These are phyloP conservation scores for Champsocephalus esox DNA, from an alignment of 2,797 vertebrate genomes.

Conservation along the genomic window DNA sequence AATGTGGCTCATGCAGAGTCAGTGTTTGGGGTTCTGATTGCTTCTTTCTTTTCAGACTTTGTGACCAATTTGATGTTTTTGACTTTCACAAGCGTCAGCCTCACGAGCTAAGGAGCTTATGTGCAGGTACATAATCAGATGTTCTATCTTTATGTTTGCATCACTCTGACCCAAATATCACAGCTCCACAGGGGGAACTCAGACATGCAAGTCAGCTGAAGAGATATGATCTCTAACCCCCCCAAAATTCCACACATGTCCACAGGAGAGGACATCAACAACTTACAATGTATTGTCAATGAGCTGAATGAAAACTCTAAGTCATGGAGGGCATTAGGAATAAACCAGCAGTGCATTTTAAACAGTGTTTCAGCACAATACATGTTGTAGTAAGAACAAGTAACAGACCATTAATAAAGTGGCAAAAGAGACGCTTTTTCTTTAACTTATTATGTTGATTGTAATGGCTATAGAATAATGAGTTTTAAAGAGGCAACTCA, in stretches of 20 bases:
- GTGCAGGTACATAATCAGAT: conserved; percentile 17
- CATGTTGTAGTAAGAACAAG: neutral
- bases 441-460: no score
- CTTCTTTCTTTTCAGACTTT: conserved; percentile 49
- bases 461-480: no score
- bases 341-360: neutral
- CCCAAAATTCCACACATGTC: neutral
- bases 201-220: neutral
- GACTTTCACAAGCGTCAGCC: conserved; percentile 23
- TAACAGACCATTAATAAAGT: neutral
- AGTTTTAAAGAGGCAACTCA: no score
- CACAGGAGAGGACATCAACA: neutral
- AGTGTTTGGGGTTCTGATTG: conserved; percentile 41
- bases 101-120: conserved; percentile 34
- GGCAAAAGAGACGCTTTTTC: no score
- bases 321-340: neutral
- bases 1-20: conserved; percentile 24
- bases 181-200: neutral
- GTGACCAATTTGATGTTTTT: conserved; percentile 57
- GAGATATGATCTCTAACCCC: neutral
- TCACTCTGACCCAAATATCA: conserved; percentile 38
- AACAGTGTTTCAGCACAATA: neutral
- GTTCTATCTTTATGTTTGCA: conserved; percentile 21
- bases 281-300: neutral
- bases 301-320: neutral